These are phyloP conservation scores for Maniola hyperantus DNA, from an alignment of 2,888 invertebrate genomes.

Conservation along the genomic window DNA sequence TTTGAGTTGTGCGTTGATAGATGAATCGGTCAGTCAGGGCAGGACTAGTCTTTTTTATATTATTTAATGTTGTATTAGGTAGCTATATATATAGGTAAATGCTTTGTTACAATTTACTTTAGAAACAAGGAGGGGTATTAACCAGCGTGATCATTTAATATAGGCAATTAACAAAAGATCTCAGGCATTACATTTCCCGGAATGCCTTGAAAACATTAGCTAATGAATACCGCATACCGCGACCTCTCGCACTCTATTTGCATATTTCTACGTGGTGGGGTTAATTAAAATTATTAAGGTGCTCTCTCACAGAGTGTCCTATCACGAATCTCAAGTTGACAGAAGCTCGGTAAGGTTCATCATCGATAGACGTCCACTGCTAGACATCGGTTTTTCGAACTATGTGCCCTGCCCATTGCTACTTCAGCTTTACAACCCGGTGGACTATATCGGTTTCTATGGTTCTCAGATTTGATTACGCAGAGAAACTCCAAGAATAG, in stretches of 20 bases:
- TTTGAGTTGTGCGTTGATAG: too few species aligned
- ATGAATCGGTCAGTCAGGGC: too few species aligned
- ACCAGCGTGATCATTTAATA: conserved; percentile 3
- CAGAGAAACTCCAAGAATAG: too few species aligned
- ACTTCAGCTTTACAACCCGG: too few species aligned
- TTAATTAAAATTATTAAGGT: conserved; percentile 44
- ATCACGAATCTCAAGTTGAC: neutral
- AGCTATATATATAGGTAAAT: too few species aligned
- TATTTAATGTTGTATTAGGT: too few species aligned
- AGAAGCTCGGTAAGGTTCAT: neutral
- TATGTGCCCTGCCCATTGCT: too few species aligned
- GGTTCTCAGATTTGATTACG: too few species aligned
- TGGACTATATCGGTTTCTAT: too few species aligned
- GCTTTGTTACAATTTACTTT: neutral
- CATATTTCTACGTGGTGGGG: conserved; percentile 40
- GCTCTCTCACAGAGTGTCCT: neutral
- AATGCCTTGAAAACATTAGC: conserved; percentile 34
- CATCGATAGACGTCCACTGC: too few species aligned
- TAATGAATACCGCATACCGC: conserved; percentile 36
- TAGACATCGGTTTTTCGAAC: too few species aligned
- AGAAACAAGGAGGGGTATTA: neutral
- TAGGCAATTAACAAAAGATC: conserved; percentile 22
- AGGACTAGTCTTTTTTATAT: too few species aligned
- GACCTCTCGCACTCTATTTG: conserved; percentile 36
- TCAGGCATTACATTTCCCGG: conserved; percentile 16